Evolutionary conservation across 2,113 vertebrate genomes (phyloP), one percentile per base, ranked within the genome.

Genomic region (Rhinoderma darwinii): DNA sequence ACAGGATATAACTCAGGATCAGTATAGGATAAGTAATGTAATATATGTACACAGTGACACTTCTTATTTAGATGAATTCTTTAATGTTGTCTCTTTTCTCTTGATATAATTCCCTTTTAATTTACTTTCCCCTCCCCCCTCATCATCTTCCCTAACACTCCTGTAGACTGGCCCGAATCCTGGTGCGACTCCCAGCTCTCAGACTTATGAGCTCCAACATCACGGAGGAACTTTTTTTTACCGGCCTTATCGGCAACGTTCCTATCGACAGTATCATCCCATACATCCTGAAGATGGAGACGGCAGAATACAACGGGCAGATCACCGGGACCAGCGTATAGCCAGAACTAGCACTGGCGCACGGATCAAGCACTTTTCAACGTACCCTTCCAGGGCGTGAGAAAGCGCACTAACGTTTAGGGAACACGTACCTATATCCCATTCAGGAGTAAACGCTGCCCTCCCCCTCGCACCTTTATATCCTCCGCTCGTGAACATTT

Each of bases 241-340:
- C 98, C 0, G 98, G 98, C 84, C 95, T 99, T 84, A 99, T 99
- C 84, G 98, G 98, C 88, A 99, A 98, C 37, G 98, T 99, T 87
- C 97, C 97, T 2, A 99, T 99, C 88, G 98, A 99, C 95, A 99
- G 98, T 92, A 99, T 99, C 91, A 99, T 99, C 92, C 98, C 98
- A 27, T 99, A 99, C 92, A 99, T 99, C 90, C 96, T 99, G 86
- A 98, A 99, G 94, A 99, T 99, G 98, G 98, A 99, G 92, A 98
- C 97, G 0, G 97, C 98, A 10, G 98, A 99, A 87, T 99, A 99
- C 86, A 99, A 98, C 51, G 97, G 97, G 92, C 98, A 98, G 91
- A 96, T 98, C 91, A 96, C 94, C 0, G 96, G 96, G 88, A 91
- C 94, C 0, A 92, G 94, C 35, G 94, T 95, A 1, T 99, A 94